Percentiles rank a stretch among this genome's conserved stretches.
Conservation (phyloP, 2,888 invertebrate species). For the Hipparchia sbordonii region DNA sequence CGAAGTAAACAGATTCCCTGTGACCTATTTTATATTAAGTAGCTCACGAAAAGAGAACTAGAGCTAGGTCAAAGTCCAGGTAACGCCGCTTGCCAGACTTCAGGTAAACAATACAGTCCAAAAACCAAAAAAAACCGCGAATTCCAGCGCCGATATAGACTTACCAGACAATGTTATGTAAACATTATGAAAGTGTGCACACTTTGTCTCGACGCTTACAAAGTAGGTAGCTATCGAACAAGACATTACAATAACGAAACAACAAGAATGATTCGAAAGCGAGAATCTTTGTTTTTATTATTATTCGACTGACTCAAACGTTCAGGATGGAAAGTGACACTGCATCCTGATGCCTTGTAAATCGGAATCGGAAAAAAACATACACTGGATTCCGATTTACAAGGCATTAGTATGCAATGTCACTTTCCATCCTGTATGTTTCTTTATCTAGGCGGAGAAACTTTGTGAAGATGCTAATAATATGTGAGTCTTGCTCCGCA, state of each 20-base stretch:
- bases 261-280: conserved; percentile 14
- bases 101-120: conserved; percentile 23
- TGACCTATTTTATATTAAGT: neutral
- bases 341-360: conserved; percentile 3
- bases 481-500: no score
- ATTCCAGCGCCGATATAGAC: conserved; percentile 24
- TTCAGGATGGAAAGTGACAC: conserved; percentile 9
- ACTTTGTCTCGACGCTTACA: conserved; percentile 24
- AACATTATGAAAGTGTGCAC: conserved; percentile 32
- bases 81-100: conserved; percentile 9
- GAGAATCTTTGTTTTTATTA: conserved; percentile 10
- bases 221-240: conserved; percentile 25
- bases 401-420: neutral
- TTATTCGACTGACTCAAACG: conserved; percentile 1
- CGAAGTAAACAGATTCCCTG: conserved; percentile 1
- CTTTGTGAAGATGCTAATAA: neutral
- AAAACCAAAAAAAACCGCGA: conserved; percentile 23
- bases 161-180: conserved; percentile 34
- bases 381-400: conserved; percentile 5
- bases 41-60: conserved; percentile 4
- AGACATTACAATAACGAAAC: conserved; percentile 6
- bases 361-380: neutral
- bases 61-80: conserved; percentile 24
- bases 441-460: neutral
- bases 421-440: neutral